Conservation (phyloP, 1,140 invertebrate genomes). For the Nautilus pompilius region DNA sequence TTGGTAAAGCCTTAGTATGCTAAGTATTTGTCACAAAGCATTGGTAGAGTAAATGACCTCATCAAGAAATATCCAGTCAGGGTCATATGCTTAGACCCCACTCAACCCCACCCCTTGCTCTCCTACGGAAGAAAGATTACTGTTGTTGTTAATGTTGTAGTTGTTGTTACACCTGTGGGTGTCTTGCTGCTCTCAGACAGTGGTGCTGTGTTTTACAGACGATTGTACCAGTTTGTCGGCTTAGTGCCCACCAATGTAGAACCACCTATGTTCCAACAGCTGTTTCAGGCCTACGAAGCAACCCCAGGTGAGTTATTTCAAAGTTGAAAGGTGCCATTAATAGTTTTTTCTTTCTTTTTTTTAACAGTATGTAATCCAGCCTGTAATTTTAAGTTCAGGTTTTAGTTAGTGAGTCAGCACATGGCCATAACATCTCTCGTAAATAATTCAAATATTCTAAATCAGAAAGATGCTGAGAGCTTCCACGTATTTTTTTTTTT, state of each 20-base stretch:
- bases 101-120: neutral
- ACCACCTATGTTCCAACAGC: slow-evolving; percentile 73
- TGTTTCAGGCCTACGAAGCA: slow-evolving; percentile 79
- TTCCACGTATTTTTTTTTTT: too few species aligned
- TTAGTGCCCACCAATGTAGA: slow-evolving; percentile 69
- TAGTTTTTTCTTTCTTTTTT: slow-evolving; percentile 4
- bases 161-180: too few species aligned
- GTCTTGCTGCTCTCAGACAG: neutral
- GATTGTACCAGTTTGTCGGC: slow-evolving; percentile 84
- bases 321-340: neutral
- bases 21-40: too few species aligned
- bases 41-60: too few species aligned
- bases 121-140: neutral
- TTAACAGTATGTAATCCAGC: neutral
- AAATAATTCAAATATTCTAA: too few species aligned
- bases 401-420: neutral
- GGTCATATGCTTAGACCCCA: neutral
- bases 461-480: too few species aligned
- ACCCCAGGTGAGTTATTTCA: slow-evolving; percentile 61
- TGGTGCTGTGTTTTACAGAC: slow-evolving; percentile 45
- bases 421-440: too few species aligned
- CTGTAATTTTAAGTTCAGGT: neutral
- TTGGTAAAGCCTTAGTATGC: too few species aligned
- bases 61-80: neutral
- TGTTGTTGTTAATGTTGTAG: neutral